phyloP scores from a whole-genome alignment of 2,797 vertebrate genomes.

The Delichon dasypus region DNA sequence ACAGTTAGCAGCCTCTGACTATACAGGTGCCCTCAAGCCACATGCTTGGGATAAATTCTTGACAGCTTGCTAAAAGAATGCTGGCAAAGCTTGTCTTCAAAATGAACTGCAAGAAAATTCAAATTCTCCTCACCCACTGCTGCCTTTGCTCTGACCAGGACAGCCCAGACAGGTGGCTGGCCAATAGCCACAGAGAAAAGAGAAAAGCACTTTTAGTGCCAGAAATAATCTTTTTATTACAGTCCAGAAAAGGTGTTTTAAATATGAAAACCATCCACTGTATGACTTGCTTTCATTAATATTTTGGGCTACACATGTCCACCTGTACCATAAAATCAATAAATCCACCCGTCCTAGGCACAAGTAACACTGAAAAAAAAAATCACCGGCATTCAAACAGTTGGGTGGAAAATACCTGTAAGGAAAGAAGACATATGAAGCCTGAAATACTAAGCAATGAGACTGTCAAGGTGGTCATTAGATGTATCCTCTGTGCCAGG shows the following conservation, averaged over 20 bases:
- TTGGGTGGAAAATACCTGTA: neutral
- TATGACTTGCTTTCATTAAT: neutral
- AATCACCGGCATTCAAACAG: neutral
- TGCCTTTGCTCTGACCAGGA: neutral
- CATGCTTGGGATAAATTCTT: slow-evolving; percentile 38
- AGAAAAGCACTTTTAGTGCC: neutral
- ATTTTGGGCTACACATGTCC: neutral
- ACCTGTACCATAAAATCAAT: neutral
- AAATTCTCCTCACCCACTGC: neutral
- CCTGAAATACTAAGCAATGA: neutral
- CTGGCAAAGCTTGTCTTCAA: slow-evolving; percentile 58
- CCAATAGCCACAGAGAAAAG: neutral
- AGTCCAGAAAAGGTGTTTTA: neutral
- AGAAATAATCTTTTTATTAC: neutral
- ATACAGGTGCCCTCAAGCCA: slow-evolving; percentile 19
- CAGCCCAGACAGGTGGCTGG: neutral
- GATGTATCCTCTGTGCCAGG: neutral
- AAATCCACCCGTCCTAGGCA: neutral
- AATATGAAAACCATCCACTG: neutral
- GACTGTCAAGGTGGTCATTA: neutral
- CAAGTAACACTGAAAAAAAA: neutral
- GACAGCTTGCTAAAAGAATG: slow-evolving; percentile 63
- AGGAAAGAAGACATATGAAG: neutral
- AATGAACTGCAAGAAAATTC: neutral
- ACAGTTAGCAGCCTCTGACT: slow-evolving; percentile 47